Conservation (phyloP, 2,113 vertebrate species). For the Callithrix jacchus region DNA sequence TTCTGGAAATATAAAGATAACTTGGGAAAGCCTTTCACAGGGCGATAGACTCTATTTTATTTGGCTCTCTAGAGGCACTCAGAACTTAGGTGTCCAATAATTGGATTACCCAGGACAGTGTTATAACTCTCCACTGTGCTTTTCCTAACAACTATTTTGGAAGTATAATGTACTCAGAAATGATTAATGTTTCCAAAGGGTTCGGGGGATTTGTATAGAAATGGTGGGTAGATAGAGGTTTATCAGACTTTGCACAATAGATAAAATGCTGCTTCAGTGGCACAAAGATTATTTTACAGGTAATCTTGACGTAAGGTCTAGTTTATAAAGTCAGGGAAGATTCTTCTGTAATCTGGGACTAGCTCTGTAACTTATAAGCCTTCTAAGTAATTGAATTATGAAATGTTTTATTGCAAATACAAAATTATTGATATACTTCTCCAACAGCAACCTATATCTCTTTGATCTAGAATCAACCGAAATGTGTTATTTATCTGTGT, state of each 20-base stretch:
- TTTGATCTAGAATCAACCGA: background rate
- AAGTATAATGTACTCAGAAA: background rate
- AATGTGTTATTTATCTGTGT: background rate
- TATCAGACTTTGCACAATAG: background rate
- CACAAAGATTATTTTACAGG: constrained; percentile 1
- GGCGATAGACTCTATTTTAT: background rate
- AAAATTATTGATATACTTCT: background rate
- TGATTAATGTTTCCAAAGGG: background rate
- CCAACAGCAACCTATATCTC: background rate
- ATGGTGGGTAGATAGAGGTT: background rate
- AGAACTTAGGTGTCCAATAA: background rate
- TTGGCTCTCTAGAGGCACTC: background rate
- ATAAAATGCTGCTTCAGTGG: background rate
- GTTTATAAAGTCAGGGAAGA: background rate
- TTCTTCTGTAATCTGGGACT: background rate
- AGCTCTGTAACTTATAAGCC: background rate
- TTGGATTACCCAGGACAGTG: background rate
- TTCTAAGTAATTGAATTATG: background rate
- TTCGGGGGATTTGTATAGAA: background rate
- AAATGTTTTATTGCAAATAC: background rate
- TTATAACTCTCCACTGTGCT: background rate
- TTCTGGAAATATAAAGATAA: background rate
- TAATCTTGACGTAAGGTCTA: background rate
- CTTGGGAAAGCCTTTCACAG: background rate
- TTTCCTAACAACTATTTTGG: background rate